These are phyloP conservation scores for Galerucella calmariensis DNA, from an alignment of 2,888 invertebrate genomes.

Conservation along the genomic window DNA sequence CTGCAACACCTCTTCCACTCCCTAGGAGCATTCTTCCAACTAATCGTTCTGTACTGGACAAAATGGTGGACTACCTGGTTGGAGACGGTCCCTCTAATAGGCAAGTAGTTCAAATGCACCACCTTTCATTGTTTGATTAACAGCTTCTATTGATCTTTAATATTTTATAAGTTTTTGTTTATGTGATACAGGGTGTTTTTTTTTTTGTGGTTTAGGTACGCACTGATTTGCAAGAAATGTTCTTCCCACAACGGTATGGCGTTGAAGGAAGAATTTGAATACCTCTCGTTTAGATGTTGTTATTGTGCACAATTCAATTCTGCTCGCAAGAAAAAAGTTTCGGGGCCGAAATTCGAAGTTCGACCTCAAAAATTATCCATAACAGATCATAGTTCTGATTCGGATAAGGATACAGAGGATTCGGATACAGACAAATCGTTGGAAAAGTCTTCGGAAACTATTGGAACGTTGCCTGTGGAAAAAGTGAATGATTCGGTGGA, in stretches of 20 bases:
- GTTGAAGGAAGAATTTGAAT: conserved; percentile 77
- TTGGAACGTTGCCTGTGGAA: conserved; percentile 8
- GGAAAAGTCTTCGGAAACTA: conserved; percentile 31
- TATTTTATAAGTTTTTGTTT: too few species aligned
- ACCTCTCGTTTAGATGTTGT: conserved; percentile 87
- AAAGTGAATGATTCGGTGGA: conserved; percentile 47
- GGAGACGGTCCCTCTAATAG: conserved; percentile 96
- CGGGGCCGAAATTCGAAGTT: conserved; percentile 73
- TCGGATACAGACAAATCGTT: conserved; percentile 36
- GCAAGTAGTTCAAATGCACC: conserved; percentile 4
- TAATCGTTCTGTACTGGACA: conserved; percentile 85
- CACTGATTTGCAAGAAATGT: conserved; percentile 92
- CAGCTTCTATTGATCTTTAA: too few species aligned
- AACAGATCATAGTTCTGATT: conserved; percentile 55
- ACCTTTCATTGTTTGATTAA: too few species aligned
- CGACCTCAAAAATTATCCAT: conserved; percentile 24
- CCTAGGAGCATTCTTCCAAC: conserved; percentile 79
- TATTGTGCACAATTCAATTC: conserved; percentile 90
- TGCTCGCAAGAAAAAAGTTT: conserved; percentile 86
- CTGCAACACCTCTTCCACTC: conserved; percentile 65
- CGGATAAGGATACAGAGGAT: conserved; percentile 51
- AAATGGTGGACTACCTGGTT: conserved; percentile 91
- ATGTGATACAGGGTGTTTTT: too few species aligned
- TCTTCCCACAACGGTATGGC: conserved; percentile 93
- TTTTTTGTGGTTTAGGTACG: conserved; percentile 69